A percentile compares a stretch with the other conserved stretches of the same genome.
phyloP scores from a whole-genome alignment of 2,888 invertebrate genomes.

The Tenthredo notha region DNA sequence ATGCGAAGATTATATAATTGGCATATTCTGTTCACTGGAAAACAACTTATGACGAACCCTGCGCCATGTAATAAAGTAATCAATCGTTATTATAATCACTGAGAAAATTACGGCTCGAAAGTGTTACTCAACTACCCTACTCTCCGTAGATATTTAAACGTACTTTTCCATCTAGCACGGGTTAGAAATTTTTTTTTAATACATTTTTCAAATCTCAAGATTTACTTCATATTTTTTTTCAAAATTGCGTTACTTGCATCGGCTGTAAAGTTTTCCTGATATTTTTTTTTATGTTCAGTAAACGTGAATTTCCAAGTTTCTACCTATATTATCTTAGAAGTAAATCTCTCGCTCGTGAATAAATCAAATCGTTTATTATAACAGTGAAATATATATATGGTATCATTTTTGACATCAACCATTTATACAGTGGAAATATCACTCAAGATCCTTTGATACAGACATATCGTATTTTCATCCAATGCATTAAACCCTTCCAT shows the following conservation, averaged over 20 bases:
- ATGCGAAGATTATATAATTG: background rate
- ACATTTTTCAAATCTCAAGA: background rate
- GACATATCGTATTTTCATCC: slow-evolving; percentile 65
- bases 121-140: slow-evolving; percentile 43
- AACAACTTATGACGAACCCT: background rate
- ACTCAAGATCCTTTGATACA: slow-evolving; percentile 50
- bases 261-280: background rate
- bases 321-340: background rate
- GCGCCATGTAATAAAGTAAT: background rate
- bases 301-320: background rate
- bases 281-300: background rate
- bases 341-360: background rate
- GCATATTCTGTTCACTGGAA: background rate
- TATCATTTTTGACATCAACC: slow-evolving; percentile 31
- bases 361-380: background rate
- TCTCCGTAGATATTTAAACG: background rate
- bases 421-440: slow-evolving; percentile 19
- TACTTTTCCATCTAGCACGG: background rate
- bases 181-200: background rate
- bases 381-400: slow-evolving; percentile 33
- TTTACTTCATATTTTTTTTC: background rate
- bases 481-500: slow-evolving; percentile 63
- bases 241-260: background rate
- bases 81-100: background rate
- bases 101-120: background rate